A percentile compares a stretch with the other conserved stretches of the same genome.
Evolutionary conservation across 2,113 vertebrate species (phyloP).

Genomic region (Eublepharis macularius): DNA sequence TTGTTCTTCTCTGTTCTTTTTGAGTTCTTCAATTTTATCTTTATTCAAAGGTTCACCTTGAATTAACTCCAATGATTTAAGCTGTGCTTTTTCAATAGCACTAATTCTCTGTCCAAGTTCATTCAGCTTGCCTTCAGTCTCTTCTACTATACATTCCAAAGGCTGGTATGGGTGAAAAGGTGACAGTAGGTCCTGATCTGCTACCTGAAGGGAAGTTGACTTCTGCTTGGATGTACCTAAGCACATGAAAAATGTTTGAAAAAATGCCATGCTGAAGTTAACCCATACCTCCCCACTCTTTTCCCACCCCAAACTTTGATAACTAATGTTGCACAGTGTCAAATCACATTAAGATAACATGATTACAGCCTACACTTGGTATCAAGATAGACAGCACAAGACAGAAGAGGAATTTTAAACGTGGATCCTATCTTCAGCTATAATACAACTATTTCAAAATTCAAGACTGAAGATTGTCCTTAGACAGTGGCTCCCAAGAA

Average conservation of each 20-base stretch:
- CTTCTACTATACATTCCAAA: slow-evolving; percentile 99
- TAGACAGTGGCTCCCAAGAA: slow-evolving; percentile 2
- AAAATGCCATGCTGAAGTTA: slow-evolving; percentile 82
- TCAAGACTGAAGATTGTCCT: slow-evolving; percentile 9
- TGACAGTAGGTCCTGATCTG: slow-evolving; percentile 91
- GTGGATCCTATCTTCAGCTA: not conserved
- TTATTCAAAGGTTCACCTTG: slow-evolving; percentile 99
- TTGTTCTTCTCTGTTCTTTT: slow-evolving; percentile 99
- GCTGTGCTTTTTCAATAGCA: slow-evolving; percentile 98
- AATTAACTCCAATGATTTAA: slow-evolving; percentile 98
- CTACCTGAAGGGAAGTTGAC: slow-evolving; percentile 90
- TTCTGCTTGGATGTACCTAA: slow-evolving; percentile 94
- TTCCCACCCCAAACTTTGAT: slow-evolving; percentile 60
- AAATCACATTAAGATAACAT: slow-evolving; percentile 57
- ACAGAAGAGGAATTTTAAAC: slow-evolving; percentile 40
- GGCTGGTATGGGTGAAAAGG: slow-evolving; percentile 98
- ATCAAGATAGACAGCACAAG: slow-evolving; percentile 52
- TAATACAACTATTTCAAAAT: slow-evolving; percentile 19
- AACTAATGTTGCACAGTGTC: slow-evolving; percentile 56
- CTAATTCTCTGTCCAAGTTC: slow-evolving; percentile 99
- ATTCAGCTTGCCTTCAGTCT: slow-evolving; percentile 98
- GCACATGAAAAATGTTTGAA: slow-evolving; percentile 84
- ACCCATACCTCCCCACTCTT: slow-evolving; percentile 67
- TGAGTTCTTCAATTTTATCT: slow-evolving; percentile 99
- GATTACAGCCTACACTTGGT: slow-evolving; percentile 30